Conservation (phyloP, 2,888 invertebrate species). For the Caenorhabditis wallacei region DNA sequence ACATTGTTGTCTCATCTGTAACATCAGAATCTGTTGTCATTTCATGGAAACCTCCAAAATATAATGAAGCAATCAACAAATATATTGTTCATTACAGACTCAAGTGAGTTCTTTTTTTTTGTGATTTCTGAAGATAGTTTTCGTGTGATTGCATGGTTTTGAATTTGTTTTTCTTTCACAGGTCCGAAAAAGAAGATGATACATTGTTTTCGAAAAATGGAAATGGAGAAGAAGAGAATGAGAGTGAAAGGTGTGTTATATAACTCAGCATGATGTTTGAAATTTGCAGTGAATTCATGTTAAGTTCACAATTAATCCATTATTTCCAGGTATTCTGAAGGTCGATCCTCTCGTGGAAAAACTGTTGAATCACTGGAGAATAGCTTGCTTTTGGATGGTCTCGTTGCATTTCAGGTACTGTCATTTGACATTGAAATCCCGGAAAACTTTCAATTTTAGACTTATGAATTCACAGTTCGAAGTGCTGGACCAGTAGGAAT, state of each 20-base stretch:
- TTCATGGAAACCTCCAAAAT: conserved; percentile 93
- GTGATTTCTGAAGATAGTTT: not conserved
- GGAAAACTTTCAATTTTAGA: conserved; percentile 64
- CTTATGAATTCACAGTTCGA: conserved; percentile 78
- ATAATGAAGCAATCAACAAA: conserved; percentile 89
- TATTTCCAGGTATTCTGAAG: conserved; percentile 68
- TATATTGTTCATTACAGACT: conserved; percentile 98
- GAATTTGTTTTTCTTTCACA: conserved; percentile 13
- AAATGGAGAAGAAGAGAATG: conserved; percentile 23
- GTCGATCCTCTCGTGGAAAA: conserved; percentile 63
- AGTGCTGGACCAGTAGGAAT: conserved; percentile 91
- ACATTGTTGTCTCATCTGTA: conserved; percentile 93
- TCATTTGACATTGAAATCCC: not conserved
- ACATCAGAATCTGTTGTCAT: conserved; percentile 94
- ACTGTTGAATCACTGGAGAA: conserved; percentile 65
- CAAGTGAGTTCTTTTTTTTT: conserved; percentile 88
- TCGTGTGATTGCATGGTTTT: conserved; percentile 58
- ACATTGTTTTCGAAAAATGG: conserved; percentile 32
- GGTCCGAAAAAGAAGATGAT: conserved; percentile 31
- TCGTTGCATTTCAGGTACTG: conserved; percentile 72
- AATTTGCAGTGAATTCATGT: conserved; percentile 32
- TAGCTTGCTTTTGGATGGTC: conserved; percentile 64
- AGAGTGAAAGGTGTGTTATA: conserved; percentile 46
- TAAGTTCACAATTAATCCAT: not conserved
- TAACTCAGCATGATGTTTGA: not conserved